phyloP scores from a whole-genome alignment of 2,797 vertebrate species.

The Erethizon dorsatum region DNA sequence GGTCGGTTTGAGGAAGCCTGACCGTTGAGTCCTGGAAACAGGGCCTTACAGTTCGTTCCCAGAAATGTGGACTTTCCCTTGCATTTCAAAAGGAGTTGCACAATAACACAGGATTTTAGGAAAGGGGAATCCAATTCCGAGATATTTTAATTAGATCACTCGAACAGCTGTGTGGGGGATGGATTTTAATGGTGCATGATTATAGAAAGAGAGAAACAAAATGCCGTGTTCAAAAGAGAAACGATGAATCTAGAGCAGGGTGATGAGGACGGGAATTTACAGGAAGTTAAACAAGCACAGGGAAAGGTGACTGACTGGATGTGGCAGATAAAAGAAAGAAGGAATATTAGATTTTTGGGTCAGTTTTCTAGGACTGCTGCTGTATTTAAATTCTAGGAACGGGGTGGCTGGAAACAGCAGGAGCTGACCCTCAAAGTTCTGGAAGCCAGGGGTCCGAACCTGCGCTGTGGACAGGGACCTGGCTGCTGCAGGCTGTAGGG shows the following conservation, averaged over 20 bases:
- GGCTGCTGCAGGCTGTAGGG: background rate
- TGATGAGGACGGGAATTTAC: background rate
- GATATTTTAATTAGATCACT: slow-evolving; percentile 44
- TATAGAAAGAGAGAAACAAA: background rate
- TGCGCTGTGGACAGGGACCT: fast-evolving
- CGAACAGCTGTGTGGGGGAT: slow-evolving; percentile 4
- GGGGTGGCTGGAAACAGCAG: background rate
- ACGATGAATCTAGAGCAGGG: background rate
- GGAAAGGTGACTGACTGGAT: background rate
- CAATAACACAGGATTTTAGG: background rate
- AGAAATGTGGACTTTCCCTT: background rate
- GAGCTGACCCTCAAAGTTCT: background rate
- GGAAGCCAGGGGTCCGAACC: background rate
- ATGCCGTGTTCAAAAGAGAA: background rate
- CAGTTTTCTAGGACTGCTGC: background rate
- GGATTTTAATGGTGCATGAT: background rate
- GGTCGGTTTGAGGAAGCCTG: background rate
- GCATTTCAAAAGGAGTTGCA: background rate
- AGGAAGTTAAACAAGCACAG: background rate
- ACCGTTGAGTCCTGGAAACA: background rate
- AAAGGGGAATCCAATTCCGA: background rate
- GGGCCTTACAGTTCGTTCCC: background rate
- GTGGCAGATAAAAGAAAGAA: background rate
- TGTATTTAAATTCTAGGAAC: background rate
- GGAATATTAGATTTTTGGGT: background rate